Percentiles rank a stretch among this genome's conserved stretches.
Conservation (phyloP, 1,140 invertebrate species). For the Nasonia vitripennis region DNA sequence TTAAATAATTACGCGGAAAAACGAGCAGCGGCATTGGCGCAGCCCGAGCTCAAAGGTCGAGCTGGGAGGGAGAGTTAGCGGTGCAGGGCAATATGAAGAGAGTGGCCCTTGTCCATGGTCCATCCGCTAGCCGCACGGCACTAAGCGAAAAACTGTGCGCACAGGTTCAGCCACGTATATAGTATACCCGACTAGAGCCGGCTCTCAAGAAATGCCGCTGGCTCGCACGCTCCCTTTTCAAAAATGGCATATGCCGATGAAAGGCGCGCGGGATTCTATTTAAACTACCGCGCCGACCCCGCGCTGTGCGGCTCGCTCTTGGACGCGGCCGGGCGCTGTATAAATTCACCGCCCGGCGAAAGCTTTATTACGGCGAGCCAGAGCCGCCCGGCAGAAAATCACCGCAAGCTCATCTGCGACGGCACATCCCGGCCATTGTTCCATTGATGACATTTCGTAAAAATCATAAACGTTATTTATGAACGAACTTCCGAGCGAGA, state of each 20-base stretch:
- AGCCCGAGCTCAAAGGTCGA: slow-evolving; percentile 12
- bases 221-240: slow-evolving; percentile 11
- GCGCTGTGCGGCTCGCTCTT: neutral
- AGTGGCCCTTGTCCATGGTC: slow-evolving; percentile 26
- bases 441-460: neutral
- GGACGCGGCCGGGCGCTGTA: neutral
- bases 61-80: neutral
- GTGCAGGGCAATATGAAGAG: slow-evolving; percentile 8
- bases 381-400: neutral
- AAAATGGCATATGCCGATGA: slow-evolving; percentile 37
- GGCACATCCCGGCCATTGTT: neutral
- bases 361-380: neutral
- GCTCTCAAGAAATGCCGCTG: slow-evolving; percentile 14
- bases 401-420: neutral
- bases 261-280: slow-evolving; percentile 26
- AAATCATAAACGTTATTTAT: neutral
- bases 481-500: too few species aligned
- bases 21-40: neutral
- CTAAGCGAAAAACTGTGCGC: neutral
- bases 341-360: neutral
- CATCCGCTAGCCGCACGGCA: neutral
- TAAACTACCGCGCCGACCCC: neutral
- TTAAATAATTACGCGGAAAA: slow-evolving; percentile 50
- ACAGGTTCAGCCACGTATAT: neutral
- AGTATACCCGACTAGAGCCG: too few species aligned